These are phyloP conservation scores for Microtus pennsylvanicus DNA, from an alignment of 2,113 vertebrate species.

Conservation along the genomic window DNA sequence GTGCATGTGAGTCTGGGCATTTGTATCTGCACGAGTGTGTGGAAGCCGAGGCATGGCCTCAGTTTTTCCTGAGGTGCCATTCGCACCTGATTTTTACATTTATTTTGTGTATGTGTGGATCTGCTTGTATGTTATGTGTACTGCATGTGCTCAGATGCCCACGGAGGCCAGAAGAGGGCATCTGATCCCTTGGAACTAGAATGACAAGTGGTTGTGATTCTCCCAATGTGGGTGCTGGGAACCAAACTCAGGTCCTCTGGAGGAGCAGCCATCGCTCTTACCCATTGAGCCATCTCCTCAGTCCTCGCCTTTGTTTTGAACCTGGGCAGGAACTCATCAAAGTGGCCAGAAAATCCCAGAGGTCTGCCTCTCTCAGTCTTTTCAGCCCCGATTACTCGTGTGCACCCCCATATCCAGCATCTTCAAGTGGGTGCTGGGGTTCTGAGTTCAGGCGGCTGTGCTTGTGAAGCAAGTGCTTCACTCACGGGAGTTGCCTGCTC, in stretches of 20 bases:
- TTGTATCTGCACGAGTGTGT: too few relatives aligned
- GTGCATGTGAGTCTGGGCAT: neutral
- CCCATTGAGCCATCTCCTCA: neutral
- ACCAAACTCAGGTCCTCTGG: neutral
- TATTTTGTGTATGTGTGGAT: neutral
- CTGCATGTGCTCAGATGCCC: too few relatives aligned
- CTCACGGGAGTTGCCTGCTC: fast-evolving
- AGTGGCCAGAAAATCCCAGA: neutral
- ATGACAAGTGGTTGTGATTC: neutral
- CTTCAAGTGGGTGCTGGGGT: neutral
- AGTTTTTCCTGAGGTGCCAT: neutral
- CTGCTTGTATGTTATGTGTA: neutral
- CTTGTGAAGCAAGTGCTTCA: neutral
- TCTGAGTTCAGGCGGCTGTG: neutral
- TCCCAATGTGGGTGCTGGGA: neutral
- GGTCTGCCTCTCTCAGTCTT: neutral
- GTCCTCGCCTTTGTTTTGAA: neutral
- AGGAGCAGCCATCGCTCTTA: neutral
- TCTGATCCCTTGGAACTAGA: neutral
- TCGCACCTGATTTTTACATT: neutral
- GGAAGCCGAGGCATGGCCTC: neutral
- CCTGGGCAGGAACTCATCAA: neutral
- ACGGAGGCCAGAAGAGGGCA: neutral
- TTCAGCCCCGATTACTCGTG: neutral
- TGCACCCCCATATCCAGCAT: too few relatives aligned